Conservation (phyloP, 2,797 vertebrate genomes). For the Adrianichthys oophorus region DNA sequence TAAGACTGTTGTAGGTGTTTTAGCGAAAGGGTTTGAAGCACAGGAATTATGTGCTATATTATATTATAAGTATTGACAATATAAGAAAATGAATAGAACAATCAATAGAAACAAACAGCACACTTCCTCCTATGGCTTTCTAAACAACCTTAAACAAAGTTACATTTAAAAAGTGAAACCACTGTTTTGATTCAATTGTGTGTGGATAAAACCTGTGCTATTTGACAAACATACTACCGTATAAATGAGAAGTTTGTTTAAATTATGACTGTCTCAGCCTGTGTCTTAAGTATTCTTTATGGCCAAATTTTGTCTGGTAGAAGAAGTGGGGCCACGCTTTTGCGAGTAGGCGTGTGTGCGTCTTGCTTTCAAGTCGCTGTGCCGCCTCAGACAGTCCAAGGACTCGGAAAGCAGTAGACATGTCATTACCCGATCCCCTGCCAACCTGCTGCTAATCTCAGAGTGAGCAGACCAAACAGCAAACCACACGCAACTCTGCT, state of each 20-base stretch:
- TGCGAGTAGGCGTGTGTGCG: conserved; percentile 26
- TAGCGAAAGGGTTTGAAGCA: too few species aligned
- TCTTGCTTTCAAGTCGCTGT: conserved; percentile 43
- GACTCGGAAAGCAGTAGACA: conserved; percentile 67
- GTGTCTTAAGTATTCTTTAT: conserved; percentile 30
- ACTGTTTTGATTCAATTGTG: conserved; percentile 15
- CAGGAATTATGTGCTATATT: too few species aligned
- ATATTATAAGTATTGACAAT: too few species aligned
- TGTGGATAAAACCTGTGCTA: conserved; percentile 48
- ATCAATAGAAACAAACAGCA: too few species aligned
- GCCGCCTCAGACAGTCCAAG: conserved; percentile 71
- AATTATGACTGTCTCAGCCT: conserved; percentile 41
- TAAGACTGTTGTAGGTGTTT: too few species aligned
- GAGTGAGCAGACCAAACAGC: conserved; percentile 71
- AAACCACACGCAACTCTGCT: conserved; percentile 71
- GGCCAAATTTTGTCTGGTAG: conserved; percentile 31
- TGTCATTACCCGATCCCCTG: conserved; percentile 74
- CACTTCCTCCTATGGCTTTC: too few species aligned
- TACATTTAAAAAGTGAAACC: too few species aligned
- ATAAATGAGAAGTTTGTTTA: conserved; percentile 43
- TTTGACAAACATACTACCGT: conserved; percentile 40
- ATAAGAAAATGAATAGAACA: too few species aligned
- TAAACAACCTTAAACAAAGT: too few species aligned
- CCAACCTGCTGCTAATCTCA: conserved; percentile 74
- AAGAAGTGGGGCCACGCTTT: conserved; percentile 17